Conservation (phyloP, 2,888 invertebrate species). For the Vesta saturnalis region DNA sequence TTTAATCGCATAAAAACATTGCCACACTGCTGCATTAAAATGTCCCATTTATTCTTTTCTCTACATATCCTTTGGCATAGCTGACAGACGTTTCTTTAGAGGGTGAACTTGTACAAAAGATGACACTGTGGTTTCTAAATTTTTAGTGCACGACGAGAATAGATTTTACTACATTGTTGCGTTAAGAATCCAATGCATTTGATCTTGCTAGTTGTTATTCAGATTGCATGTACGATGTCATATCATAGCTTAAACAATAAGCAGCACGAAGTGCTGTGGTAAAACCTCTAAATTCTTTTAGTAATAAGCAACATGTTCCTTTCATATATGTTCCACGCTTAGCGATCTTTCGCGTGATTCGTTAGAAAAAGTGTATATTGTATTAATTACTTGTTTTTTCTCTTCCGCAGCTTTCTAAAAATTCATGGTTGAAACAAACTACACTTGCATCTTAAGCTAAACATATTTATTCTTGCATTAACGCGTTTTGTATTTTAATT, state of each 20-base stretch:
- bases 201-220: conserved; percentile 39
- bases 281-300: conserved; percentile 31
- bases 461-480: too few relatives aligned
- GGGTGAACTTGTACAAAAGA: neutral
- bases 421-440: too few relatives aligned
- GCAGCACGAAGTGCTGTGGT: conserved; percentile 31
- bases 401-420: too few relatives aligned
- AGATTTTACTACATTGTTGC: conserved; percentile 36
- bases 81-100: conserved; percentile 22
- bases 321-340: conserved; percentile 24
- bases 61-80: conserved; percentile 20
- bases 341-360: conserved; percentile 17
- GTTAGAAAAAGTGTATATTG: too few relatives aligned
- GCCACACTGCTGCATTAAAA: conserved; percentile 33
- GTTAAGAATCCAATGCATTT: conserved; percentile 36
- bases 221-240: conserved; percentile 39
- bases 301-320: conserved; percentile 30
- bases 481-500: too few relatives aligned
- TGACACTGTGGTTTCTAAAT: conserved; percentile 9
- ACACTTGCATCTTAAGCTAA: too few relatives aligned
- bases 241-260: conserved; percentile 37
- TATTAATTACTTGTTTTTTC: too few relatives aligned
- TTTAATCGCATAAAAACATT: conserved; percentile 51
- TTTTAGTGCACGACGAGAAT: conserved; percentile 19
- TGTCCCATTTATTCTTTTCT: conserved; percentile 32